phyloP scores from a whole-genome alignment of 2,888 invertebrate species.

The Ormyrus nitidulus region DNA sequence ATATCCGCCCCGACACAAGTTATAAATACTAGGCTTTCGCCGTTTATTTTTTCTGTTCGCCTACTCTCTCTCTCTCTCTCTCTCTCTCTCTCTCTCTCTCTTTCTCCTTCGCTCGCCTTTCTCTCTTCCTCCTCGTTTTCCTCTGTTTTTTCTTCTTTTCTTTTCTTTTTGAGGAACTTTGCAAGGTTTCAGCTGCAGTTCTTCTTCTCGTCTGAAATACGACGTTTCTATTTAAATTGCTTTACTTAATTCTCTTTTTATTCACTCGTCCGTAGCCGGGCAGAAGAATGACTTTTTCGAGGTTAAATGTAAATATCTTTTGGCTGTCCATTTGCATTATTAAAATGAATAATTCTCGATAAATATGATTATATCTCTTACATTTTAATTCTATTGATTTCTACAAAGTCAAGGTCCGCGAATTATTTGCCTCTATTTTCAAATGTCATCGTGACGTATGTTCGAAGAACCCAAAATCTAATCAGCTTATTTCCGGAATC shows the following conservation, averaged over 20 bases:
- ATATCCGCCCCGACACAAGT: slow-evolving; percentile 65
- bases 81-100: slow-evolving; percentile 36
- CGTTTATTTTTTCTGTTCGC: slow-evolving; percentile 55
- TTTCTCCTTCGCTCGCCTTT: background rate
- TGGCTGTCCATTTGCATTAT: too few relatives aligned
- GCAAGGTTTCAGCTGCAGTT: background rate
- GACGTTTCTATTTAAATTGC: slow-evolving; percentile 19
- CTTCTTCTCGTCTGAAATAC: background rate
- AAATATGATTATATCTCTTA: too few relatives aligned
- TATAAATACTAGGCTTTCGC: slow-evolving; percentile 65
- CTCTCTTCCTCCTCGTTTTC: background rate
- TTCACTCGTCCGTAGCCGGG: too few relatives aligned
- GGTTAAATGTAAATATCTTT: too few relatives aligned
- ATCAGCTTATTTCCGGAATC: too few relatives aligned
- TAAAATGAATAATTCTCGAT: too few relatives aligned
- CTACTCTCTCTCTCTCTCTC: slow-evolving; percentile 8
- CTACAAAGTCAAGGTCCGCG: too few relatives aligned
- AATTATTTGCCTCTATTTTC: too few relatives aligned
- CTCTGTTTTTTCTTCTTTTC: background rate
- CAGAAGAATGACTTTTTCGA: too few relatives aligned
- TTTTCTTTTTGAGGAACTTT: background rate
- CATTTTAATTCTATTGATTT: too few relatives aligned
- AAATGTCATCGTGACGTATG: too few relatives aligned
- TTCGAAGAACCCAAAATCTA: too few relatives aligned
- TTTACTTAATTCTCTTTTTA: background rate